Base-by-base conservation (phyloP, 2,888 invertebrate genomes). In the Andrena praecox region DNA sequence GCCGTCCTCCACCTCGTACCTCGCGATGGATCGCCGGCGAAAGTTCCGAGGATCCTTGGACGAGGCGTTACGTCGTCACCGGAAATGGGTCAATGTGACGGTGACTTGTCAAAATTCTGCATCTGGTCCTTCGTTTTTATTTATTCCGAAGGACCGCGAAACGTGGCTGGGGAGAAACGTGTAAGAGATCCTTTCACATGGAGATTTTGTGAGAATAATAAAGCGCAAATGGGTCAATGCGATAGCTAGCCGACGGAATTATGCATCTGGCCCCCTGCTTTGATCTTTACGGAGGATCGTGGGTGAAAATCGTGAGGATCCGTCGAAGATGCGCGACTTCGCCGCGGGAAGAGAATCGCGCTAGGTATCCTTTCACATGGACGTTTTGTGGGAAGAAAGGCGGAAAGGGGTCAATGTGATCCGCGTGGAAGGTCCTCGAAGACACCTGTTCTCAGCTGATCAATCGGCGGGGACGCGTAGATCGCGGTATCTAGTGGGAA, bases 351-450 rank as follows among this genome's bases (percentile, higher is more conserved):
- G 33, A n/a, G 8, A 29, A 60, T 62, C 62, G 62, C 31, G 35
- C 56, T 2, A 8, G 56, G 24, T 27, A 27, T 8, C 29, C 62
- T 63, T 63, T 63, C 33, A 20, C 62, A 33, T 20, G 60, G 20
- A 52, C n/a, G 20, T 73, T 35, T 66, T 66, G 56, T 73, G 66
- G 31, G 73, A 73, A 66, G 10, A 56, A 60, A 56, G 8, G 12
- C 24, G 74, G 16, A 77, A 74, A 74, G 35, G 24, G 74, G 74
- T 77, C 66, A 76, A 69, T 76, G 75, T 35, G 66, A 74, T 52
- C 66, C 31, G 60, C 16, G 74, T 27, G 24, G 74, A 74, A 77
- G 77, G 66, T 74, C 52, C 74, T 59, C 67, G 67, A 67, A 66
- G 77, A 73, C 77, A 73, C 73, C 20, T 60, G 60, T 52, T 54